These are phyloP conservation scores for Karalla daura DNA, from an alignment of 2,797 vertebrate species.

Conservation along the genomic window DNA sequence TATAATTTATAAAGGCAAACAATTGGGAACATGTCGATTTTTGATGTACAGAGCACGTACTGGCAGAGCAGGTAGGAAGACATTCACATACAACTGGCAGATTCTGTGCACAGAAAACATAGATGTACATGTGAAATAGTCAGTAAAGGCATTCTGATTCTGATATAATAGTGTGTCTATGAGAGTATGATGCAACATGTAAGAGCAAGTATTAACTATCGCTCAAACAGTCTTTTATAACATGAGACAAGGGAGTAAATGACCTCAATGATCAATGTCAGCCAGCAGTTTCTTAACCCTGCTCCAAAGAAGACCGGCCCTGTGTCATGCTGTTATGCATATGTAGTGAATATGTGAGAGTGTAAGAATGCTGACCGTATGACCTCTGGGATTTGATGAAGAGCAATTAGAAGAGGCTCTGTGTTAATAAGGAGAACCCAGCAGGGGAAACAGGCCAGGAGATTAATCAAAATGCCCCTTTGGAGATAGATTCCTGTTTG, in stretches of 20 bases:
- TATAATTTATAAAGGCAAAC: neutral
- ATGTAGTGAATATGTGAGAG: conserved; percentile 50
- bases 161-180: no score
- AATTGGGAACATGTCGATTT: neutral
- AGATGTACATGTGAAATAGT: neutral
- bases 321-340: neutral
- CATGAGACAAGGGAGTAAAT: no score
- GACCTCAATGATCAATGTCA: no score
- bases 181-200: no score
- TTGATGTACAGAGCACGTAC: conserved; percentile 82
- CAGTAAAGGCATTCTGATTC: no score
- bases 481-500: conserved; percentile 87
- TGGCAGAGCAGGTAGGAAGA: conserved; percentile 89
- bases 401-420: conserved; percentile 76
- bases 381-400: conserved; percentile 82
- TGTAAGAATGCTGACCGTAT: conserved; percentile 76
- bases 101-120: neutral
- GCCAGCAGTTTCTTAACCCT: no score
- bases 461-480: conserved; percentile 74
- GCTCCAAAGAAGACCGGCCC: no score
- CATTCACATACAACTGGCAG: conserved; percentile 2
- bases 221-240: no score
- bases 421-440: conserved; percentile 88
- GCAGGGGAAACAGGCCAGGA: conserved; percentile 84
- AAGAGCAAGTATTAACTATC: no score